Evolutionary conservation across 2,797 vertebrate genomes (phyloP).

Genomic region (Falco cherrug): DNA sequence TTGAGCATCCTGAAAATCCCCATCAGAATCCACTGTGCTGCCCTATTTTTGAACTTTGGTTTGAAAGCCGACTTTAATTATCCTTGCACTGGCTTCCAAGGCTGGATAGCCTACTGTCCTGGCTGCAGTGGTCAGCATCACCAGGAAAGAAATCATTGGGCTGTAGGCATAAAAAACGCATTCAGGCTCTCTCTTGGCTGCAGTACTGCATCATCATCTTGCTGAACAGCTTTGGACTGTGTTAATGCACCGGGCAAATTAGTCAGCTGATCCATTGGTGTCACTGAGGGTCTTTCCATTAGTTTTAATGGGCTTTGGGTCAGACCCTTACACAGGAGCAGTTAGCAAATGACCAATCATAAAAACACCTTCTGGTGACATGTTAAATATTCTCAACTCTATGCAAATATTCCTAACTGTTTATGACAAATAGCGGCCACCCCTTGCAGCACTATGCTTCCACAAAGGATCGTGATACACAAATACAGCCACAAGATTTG

Average conservation of each 20-base stretch:
- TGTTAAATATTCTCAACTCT: not conserved
- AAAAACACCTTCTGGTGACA: not conserved
- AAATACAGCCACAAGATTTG: not conserved
- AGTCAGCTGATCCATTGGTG: not conserved
- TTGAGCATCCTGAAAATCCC: not conserved
- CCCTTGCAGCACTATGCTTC: not conserved
- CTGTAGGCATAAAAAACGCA: not conserved
- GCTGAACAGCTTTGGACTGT: not conserved
- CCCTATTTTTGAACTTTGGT: not conserved
- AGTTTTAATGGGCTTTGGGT: not conserved
- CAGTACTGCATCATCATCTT: not conserved
- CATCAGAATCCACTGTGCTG: not conserved
- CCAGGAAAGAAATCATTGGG: not conserved
- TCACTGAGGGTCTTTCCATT: not conserved
- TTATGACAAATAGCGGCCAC: not conserved
- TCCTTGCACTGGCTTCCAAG: not conserved
- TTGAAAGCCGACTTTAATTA: slow-evolving; percentile 12
- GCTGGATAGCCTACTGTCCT: not conserved
- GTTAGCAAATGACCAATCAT: not conserved
- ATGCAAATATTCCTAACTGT: not conserved
- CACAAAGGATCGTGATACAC: not conserved
- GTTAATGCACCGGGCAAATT: not conserved
- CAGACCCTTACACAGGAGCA: not conserved
- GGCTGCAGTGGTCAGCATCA: not conserved
- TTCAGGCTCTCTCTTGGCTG: not conserved